Base-by-base conservation (phyloP, 1,140 invertebrate species). In the Zaprionus camerounensis region DNA sequence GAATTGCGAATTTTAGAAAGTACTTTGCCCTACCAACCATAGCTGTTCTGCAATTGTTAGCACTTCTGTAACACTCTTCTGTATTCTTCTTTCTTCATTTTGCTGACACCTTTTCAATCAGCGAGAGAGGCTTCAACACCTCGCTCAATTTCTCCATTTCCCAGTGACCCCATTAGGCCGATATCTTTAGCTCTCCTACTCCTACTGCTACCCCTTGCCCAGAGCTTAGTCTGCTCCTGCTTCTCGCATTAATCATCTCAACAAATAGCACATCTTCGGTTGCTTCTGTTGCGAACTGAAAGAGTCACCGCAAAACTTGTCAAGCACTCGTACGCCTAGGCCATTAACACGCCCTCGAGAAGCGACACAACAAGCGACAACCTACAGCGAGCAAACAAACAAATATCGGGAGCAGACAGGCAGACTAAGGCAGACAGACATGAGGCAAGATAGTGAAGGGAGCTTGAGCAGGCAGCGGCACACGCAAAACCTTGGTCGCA, bases 271-370 rank as follows among this genome's bases (percentile, higher is more conserved):
- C 74, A 75, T 62, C 76, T 71, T 75, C 56, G 57, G 13, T 31
- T 49, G 36, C 46, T 51, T 26, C 44, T 15, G 41, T 28, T 56
- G 20, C 41, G 26, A 57, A 41, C 53, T 81, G 75, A 46, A 78
- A 64, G 64, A 85, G 76, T 90, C 79, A 80, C 78, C 82, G 57
- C 72, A 81, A 80, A 77, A 86, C 72, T 82, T 91, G 82, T 80
- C 82, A 86, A 77, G 75, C 64, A 63, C 65, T 78, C 65, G 70
- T 85, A 82, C 79, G 84, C 84, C 81, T 84, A 59, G 82, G 66
- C 82, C 85, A 90, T 88, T 84, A 88, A 87, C 84, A 87, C 84
- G 78, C 76, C 81, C 65, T 74, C 76, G 63, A 82, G 73, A 59
- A 64, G 72, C 63, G 53, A 66, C 31, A 55, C 68, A 71, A 57